phyloP scores from a whole-genome alignment of 2,113 vertebrate species.

The Caranx ignobilis region DNA sequence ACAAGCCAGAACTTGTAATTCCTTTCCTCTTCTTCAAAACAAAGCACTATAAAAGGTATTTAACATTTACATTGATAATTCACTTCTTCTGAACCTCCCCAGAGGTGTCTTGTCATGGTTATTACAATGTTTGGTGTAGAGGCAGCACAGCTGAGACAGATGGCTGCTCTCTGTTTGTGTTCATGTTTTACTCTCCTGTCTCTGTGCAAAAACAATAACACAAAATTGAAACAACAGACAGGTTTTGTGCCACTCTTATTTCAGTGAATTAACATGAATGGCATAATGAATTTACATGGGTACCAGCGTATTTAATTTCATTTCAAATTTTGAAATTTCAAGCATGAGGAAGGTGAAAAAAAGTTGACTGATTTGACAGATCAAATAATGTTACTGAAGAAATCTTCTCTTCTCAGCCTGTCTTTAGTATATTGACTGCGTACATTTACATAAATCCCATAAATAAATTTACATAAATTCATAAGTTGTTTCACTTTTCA shows the following conservation, averaged over 20 bases:
- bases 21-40: conserved; percentile 23
- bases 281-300: conserved; percentile 1
- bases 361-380: not conserved
- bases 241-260: not conserved
- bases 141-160: conserved; percentile 10
- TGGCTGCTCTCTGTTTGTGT: not conserved
- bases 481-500: not conserved
- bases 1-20: not conserved
- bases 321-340: not conserved
- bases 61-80: not conserved
- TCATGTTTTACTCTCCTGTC: not conserved
- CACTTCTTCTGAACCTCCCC: not conserved
- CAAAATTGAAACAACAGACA: not conserved
- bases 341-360: not conserved
- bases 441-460: conserved; percentile 8
- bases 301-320: not conserved
- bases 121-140: not conserved
- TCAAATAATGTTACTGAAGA: not conserved
- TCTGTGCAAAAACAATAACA: not conserved
- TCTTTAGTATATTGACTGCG: not conserved
- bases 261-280: not conserved
- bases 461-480: not conserved
- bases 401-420: not conserved
- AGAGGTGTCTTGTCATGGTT: not conserved
- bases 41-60: not conserved